Percentiles rank a stretch among this genome's conserved stretches.
phyloP scores from a whole-genome alignment of 2,113 vertebrate species.

The Notarius quadriscutis region DNA sequence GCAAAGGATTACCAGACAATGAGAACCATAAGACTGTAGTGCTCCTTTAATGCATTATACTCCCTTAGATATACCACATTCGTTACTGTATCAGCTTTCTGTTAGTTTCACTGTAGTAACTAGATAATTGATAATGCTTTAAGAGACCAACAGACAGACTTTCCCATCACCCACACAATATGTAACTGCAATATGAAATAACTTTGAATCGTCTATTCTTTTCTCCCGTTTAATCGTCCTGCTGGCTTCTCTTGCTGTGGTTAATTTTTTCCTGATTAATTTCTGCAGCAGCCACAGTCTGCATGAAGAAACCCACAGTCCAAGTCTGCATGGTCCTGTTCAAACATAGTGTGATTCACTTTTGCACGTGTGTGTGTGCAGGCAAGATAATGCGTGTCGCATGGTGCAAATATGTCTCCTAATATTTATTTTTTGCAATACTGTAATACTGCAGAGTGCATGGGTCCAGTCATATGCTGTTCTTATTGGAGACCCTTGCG shows the following conservation, averaged over 20 bases:
- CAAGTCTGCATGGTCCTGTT: conserved; percentile 6
- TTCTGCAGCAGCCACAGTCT: conserved; percentile 10
- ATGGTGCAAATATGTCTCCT: neutral
- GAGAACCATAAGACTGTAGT: neutral
- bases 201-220: neutral
- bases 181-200: neutral
- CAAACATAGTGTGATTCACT: neutral
- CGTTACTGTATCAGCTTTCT: neutral
- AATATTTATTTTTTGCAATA: neutral
- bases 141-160: neutral
- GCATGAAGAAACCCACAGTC: neutral
- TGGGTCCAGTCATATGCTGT: neutral
- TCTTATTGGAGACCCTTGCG: neutral
- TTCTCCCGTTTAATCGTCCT: neutral
- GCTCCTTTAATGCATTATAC: neutral
- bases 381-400: neutral
- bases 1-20: neutral
- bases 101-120: neutral
- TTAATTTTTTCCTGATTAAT: conserved; percentile 29
- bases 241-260: conserved; percentile 19
- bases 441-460: neutral
- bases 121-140: neutral
- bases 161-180: neutral
- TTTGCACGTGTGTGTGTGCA: neutral
- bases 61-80: neutral